Evolutionary conservation across 2,888 invertebrate species (phyloP).

Genomic region (Onchidella celtica): DNA sequence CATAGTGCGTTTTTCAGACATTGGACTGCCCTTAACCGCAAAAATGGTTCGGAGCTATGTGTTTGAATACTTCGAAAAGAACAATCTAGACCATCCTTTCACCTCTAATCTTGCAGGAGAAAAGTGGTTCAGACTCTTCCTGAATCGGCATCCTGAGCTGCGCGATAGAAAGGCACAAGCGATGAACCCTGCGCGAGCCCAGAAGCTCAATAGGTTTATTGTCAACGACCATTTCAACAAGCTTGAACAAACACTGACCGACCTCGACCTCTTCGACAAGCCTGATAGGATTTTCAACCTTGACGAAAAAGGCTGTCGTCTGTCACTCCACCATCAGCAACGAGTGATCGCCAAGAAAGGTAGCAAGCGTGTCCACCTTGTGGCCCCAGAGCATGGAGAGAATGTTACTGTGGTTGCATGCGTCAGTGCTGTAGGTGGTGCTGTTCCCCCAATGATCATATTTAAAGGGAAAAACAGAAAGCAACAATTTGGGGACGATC

Average conservation of each 20-base stretch:
- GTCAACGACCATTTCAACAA: slow-evolving; percentile 13
- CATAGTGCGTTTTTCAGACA: slow-evolving; percentile 2
- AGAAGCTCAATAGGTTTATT: slow-evolving; percentile 14
- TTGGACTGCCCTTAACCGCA: slow-evolving; percentile 7
- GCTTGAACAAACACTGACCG: not conserved
- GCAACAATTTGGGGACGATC: slow-evolving; percentile 1
- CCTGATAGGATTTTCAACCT: slow-evolving; percentile 14
- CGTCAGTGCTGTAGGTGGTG: not conserved
- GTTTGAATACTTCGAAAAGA: not conserved
- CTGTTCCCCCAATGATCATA: slow-evolving; percentile 25
- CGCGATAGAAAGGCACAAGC: slow-evolving; percentile 8
- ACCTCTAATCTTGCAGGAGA: not conserved
- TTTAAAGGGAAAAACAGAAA: slow-evolving; percentile 30
- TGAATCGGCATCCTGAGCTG: not conserved
- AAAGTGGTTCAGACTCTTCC: slow-evolving; percentile 16
- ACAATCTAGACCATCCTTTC: not conserved
- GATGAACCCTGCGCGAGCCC: slow-evolving; percentile 5
- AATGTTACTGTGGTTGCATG: not conserved
- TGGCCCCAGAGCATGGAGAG: slow-evolving; percentile 4
- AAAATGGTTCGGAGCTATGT: slow-evolving; percentile 22
- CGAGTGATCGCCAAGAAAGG: not conserved
- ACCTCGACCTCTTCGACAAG: not conserved
- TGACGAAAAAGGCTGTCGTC: slow-evolving; percentile 17
- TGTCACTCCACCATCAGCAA: slow-evolving; percentile 21
- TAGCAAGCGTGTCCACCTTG: not conserved